Base-by-base conservation (phyloP, 1,140 invertebrate species). In the Micrasema minimum region DNA sequence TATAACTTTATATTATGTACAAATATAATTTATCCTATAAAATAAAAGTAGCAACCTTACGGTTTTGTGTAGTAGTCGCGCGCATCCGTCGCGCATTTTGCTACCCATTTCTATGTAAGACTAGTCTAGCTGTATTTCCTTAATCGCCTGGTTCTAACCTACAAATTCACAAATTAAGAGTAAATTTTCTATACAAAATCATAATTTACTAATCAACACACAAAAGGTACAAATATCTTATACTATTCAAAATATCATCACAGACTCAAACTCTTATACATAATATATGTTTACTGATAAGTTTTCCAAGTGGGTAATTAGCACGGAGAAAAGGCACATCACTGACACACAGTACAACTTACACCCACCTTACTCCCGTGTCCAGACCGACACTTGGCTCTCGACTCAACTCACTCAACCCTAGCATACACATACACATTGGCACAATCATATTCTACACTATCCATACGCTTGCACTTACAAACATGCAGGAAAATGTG, bases 161-260 rank as follows among this genome's bases (percentile, higher is more conserved):
- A 69, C 59, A 59, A 61, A n/a, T 46, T 53, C 50, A 53, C 55
- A 38, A 41, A 59, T 59, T 20, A 37, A 59, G 55, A 38, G 55
- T 23, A 51, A 20, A 51, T 51, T 46, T 5, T 46, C 43, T 46
- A 46, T 51, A 62, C 18, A 45, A 45, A 62, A 62, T 62, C 45
- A 55, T 67, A 67, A 67, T 67, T 53, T 37, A 65, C 26, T 65
- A 67, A 22, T 41, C 38, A 55, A 67, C 50, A 55, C 48, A 43
- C 37, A 53, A 67, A 67, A 67, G 53, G 22, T 53, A 67, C 48
- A 51, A 48, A 51, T 46, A 48, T 18, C 43, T 62, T 66, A 66
- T 66, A n/a, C n/a, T n/a, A 50, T 71, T 64, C 69, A 71, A 71
- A 53, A 59, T 65, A 65, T 64, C 69, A 71, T 71, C 69, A 71